Evolutionary conservation across 2,113 vertebrate genomes (phyloP).

Genomic region (Glaucomys volans): DNA sequence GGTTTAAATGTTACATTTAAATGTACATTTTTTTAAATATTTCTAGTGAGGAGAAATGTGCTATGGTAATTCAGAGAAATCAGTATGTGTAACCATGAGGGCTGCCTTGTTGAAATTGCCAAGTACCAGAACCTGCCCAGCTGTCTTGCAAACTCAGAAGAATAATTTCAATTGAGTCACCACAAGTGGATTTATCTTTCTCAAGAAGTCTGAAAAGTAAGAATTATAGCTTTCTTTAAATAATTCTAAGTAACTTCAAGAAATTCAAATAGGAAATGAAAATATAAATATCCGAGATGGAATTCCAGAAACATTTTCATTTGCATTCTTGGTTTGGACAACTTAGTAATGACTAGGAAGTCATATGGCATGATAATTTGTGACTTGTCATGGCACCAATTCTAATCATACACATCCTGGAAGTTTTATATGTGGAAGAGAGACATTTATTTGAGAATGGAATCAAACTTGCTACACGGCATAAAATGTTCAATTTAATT

Average conservation of each 20-base stretch:
- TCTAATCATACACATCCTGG: neutral
- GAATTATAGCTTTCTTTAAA: conserved; percentile 46
- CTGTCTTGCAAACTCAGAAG: neutral
- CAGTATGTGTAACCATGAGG: neutral
- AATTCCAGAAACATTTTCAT: conserved; percentile 14
- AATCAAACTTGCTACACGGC: neutral
- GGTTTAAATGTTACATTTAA: conserved; percentile 9
- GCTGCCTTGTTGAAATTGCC: neutral
- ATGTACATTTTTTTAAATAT: neutral
- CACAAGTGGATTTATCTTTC: conserved; percentile 23
- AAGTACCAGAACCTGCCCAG: neutral
- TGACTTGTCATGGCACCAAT: neutral
- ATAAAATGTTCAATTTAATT: neutral
- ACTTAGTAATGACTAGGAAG: neutral
- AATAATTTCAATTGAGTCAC: conserved; percentile 36
- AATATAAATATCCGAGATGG: conserved; percentile 60
- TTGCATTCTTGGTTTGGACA: conserved; percentile 46
- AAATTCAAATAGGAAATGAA: conserved; percentile 38
- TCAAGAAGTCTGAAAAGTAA: conserved; percentile 16
- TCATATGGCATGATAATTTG: neutral
- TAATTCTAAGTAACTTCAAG: conserved; percentile 53
- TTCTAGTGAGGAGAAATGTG: neutral
- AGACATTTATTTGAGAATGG: neutral
- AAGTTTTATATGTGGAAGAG: neutral
- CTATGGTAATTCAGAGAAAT: neutral